Percentiles rank a stretch among this genome's conserved stretches.
phyloP scores from a whole-genome alignment of 2,888 invertebrate genomes.

The Synanthedon tipuliformis region DNA sequence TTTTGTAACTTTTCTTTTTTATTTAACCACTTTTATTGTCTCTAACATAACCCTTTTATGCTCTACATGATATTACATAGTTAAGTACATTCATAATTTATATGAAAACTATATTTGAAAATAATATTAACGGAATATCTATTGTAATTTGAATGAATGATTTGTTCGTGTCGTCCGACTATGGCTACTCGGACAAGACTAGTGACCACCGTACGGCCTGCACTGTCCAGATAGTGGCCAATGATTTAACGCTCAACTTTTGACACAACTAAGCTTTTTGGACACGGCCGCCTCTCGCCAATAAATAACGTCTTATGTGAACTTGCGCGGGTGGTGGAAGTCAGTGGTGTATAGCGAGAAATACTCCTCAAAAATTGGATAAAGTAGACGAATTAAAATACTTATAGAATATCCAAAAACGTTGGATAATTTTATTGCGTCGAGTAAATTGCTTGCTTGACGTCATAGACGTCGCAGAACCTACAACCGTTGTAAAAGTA shows the following conservation, averaged over 20 bases:
- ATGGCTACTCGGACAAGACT: slow-evolving; percentile 30
- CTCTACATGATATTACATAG: too few species aligned
- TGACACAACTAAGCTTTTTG: slow-evolving; percentile 72
- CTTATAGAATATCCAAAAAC: not conserved
- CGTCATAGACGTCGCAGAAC: too few species aligned
- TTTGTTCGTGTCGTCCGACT: slow-evolving; percentile 10
- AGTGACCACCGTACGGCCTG: slow-evolving; percentile 72
- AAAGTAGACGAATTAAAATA: not conserved
- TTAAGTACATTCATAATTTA: too few species aligned
- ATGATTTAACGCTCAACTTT: slow-evolving; percentile 79
- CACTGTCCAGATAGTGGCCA: slow-evolving; percentile 75
- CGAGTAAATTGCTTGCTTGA: too few species aligned
- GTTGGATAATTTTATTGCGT: not conserved
- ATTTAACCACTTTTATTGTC: too few species aligned
- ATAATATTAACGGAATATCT: too few species aligned
- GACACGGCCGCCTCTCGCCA: slow-evolving; percentile 60
- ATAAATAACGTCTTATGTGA: slow-evolving; percentile 68
- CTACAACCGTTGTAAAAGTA: too few species aligned
- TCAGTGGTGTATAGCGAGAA: slow-evolving; percentile 17
- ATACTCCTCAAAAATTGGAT: too few species aligned
- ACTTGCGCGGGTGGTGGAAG: slow-evolving; percentile 36
- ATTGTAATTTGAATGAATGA: too few species aligned
- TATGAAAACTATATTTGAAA: too few species aligned
- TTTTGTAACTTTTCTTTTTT: too few species aligned
- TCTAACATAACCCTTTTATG: too few species aligned